phyloP scores from a whole-genome alignment of 2,888 invertebrate genomes.

The Nomada ruficornis region DNA sequence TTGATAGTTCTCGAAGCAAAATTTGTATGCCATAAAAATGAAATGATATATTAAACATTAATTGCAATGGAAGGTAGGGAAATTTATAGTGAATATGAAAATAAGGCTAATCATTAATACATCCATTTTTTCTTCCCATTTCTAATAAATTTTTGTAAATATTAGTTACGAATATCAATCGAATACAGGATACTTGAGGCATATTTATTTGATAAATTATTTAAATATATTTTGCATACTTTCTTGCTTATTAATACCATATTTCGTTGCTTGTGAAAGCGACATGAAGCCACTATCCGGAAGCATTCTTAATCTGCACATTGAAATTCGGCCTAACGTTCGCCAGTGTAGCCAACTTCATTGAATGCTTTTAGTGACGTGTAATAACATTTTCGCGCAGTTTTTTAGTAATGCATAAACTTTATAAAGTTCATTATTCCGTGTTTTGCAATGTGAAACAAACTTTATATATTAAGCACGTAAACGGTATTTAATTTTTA shows the following conservation, averaged over 20 bases:
- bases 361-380: conserved; percentile 25
- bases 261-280: conserved; percentile 54
- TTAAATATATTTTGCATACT: not conserved
- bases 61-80: not conserved
- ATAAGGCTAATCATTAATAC: not conserved
- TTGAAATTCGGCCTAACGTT: conserved; percentile 58
- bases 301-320: conserved; percentile 56
- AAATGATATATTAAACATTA: not conserved
- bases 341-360: conserved; percentile 50
- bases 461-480: not conserved
- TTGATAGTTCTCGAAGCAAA: not conserved
- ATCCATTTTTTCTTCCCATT: not conserved
- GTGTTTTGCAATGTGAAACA: not conserved
- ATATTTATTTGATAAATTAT: not conserved
- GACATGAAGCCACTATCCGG: conserved; percentile 52
- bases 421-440: not conserved
- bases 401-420: not conserved
- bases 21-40: not conserved
- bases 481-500: not conserved
- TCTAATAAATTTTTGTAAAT: not conserved
- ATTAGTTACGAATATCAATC: not conserved
- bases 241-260: conserved; percentile 34
- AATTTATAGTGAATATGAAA: not conserved
- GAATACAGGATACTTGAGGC: not conserved
- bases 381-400: conserved; percentile 22